Evolutionary conservation across 2,797 vertebrate species (phyloP).

Genomic region (Steatocranus sp.): DNA sequence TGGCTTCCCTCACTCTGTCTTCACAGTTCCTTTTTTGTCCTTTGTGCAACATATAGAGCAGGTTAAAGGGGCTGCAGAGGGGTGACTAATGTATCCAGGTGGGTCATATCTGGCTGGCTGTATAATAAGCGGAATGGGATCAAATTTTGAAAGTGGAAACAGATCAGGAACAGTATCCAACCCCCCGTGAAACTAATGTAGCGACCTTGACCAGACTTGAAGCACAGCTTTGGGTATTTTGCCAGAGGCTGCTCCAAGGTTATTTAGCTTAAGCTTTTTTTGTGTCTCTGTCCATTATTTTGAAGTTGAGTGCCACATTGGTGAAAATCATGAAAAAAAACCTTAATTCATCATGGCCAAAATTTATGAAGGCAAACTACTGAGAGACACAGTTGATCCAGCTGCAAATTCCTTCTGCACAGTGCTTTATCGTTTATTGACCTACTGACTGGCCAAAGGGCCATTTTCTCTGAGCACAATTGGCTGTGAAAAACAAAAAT

Average conservation of each 20-base stretch:
- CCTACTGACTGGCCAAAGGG: constrained; percentile 52
- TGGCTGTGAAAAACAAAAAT: constrained; percentile 60
- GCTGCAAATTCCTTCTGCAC: constrained; percentile 14
- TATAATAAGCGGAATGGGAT: constrained; percentile 66
- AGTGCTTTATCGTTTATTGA: constrained; percentile 40
- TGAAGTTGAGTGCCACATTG: constrained; percentile 1
- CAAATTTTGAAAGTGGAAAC: constrained; percentile 60
- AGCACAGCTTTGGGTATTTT: constrained; percentile 43
- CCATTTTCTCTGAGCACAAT: constrained; percentile 56
- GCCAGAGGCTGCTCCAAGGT: constrained; percentile 58
- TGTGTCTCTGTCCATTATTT: neutral
- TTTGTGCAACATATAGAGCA: constrained; percentile 35
- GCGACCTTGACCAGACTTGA: constrained; percentile 57
- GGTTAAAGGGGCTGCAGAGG: constrained; percentile 34
- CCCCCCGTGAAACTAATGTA: constrained; percentile 39
- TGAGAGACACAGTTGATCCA: neutral
- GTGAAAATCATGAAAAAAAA: constrained; percentile 20
- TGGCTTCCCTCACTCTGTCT: constrained; percentile 25
- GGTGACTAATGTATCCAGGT: constrained; percentile 68
- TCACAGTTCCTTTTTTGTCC: constrained; percentile 48
- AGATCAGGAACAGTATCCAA: constrained; percentile 33
- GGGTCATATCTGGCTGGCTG: constrained; percentile 46
- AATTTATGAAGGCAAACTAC: constrained; percentile 2
- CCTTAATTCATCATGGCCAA: neutral
- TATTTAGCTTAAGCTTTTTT: constrained; percentile 36